Conservation (phyloP, 2,797 vertebrate species). For the Coilia nasus region DNA sequence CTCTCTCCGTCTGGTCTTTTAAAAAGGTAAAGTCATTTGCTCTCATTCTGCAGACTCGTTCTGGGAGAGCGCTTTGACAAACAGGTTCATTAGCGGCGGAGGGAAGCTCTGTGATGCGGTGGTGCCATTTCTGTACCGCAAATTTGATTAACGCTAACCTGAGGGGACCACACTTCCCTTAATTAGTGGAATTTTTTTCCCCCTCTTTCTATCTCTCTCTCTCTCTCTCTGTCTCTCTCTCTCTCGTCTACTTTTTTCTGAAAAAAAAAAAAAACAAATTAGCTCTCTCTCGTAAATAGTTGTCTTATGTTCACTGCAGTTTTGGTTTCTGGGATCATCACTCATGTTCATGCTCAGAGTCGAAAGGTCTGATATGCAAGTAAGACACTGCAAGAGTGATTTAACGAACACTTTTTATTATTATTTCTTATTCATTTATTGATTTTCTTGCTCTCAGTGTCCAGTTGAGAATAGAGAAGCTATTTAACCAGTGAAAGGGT, state of each 20-base stretch:
- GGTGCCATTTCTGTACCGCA: slow-evolving; percentile 18
- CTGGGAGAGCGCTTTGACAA: slow-evolving; percentile 20
- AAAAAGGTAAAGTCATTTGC: slow-evolving; percentile 24
- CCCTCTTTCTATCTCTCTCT: background rate
- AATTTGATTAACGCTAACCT: slow-evolving; percentile 24
- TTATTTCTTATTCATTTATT: background rate
- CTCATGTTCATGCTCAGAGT: background rate
- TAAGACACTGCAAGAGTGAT: background rate
- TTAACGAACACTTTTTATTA: background rate
- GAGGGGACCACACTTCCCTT: slow-evolving; percentile 24
- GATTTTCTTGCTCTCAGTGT: background rate
- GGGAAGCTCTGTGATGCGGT: slow-evolving; percentile 21
- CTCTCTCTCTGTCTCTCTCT: background rate
- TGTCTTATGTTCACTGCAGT: background rate
- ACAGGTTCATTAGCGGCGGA: slow-evolving; percentile 22
- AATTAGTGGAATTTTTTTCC: slow-evolving; percentile 1
- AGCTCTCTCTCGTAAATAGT: slow-evolving; percentile 8
- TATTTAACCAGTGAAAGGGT: no score
- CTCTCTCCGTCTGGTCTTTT: slow-evolving; percentile 18
- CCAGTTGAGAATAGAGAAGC: background rate
- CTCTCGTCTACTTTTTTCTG: background rate
- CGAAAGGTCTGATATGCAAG: background rate
- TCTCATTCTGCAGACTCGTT: slow-evolving; percentile 18
- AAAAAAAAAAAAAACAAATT: no score
- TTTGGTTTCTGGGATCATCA: background rate